These are phyloP conservation scores for Xiphophorus birchmanni DNA, from an alignment of 2,797 vertebrate species.

Conservation along the genomic window DNA sequence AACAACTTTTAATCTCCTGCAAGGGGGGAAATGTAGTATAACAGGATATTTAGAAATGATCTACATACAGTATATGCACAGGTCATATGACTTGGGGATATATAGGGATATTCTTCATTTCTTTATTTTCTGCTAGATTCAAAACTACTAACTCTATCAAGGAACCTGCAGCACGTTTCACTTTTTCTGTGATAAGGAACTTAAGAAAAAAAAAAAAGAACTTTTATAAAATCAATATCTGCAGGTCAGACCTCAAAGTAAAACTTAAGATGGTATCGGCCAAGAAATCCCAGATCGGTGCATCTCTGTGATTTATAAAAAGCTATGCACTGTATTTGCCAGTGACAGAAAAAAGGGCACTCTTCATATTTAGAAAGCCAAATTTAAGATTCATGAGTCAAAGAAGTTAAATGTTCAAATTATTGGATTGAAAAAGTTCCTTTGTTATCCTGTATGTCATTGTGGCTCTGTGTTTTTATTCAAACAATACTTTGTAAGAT, in stretches of 20 bases:
- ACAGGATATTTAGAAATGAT: not conserved
- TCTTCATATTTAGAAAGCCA: not conserved
- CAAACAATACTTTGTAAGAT: not conserved
- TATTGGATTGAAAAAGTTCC: constrained; percentile 22
- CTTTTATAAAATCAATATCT: not conserved
- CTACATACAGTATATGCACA: too few species aligned
- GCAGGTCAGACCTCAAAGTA: not conserved
- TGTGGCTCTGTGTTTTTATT: not conserved
- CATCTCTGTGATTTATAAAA: not conserved
- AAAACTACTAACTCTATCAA: not conserved
- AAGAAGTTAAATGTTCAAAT: not conserved
- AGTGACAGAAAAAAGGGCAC: not conserved
- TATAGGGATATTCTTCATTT: not conserved
- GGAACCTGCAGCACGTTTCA: not conserved
- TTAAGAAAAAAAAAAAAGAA: not conserved
- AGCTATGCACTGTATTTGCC: not conserved
- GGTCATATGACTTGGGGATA: not conserved
- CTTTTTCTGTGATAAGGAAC: not conserved
- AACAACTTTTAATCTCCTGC: too few species aligned
- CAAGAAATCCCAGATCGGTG: not conserved
- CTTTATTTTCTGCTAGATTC: not conserved
- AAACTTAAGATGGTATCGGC: not conserved
- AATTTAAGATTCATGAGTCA: not conserved
- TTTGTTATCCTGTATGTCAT: constrained; percentile 11
- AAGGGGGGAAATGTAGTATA: too few species aligned